Conservation (phyloP, 1,140 invertebrate species). For the Polypedilum vanderplanki region DNA sequence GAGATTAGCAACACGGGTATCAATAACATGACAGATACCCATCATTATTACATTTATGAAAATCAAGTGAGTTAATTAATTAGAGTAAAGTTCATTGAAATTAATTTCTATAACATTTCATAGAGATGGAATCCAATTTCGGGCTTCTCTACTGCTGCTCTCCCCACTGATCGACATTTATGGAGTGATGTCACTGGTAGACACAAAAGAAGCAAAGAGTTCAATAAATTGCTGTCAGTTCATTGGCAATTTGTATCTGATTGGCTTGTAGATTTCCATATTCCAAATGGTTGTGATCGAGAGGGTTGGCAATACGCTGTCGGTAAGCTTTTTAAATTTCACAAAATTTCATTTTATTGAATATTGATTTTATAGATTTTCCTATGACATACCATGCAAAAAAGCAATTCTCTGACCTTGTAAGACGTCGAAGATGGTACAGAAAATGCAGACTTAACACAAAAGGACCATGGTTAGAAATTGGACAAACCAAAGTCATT, state of each 20-base stretch:
- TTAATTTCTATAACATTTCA: too few relatives aligned
- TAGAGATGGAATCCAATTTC: slow-evolving; percentile 77
- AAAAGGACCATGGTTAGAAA: slow-evolving; percentile 79
- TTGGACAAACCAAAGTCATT: slow-evolving; percentile 74
- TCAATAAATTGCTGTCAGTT: slow-evolving; percentile 72
- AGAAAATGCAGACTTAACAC: slow-evolving; percentile 71
- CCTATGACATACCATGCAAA: slow-evolving; percentile 75
- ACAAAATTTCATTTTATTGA: too few relatives aligned
- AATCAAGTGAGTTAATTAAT: too few relatives aligned
- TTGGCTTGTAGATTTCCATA: slow-evolving; percentile 83
- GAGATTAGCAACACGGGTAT: slow-evolving; percentile 60
- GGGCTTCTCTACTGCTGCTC: slow-evolving; percentile 73
- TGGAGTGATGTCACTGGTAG: slow-evolving; percentile 83
- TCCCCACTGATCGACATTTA: slow-evolving; percentile 81
- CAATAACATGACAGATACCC: slow-evolving; percentile 71
- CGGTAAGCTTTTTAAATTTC: background rate
- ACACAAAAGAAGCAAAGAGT: slow-evolving; percentile 73
- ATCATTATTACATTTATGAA: slow-evolving; percentile 83
- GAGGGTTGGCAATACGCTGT: slow-evolving; percentile 93
- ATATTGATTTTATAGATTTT: slow-evolving; percentile 54
- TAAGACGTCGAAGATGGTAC: slow-evolving; percentile 76
- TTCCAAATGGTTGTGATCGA: slow-evolving; percentile 77
- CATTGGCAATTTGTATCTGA: slow-evolving; percentile 90
- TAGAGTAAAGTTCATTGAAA: too few relatives aligned
- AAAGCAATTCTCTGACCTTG: slow-evolving; percentile 82